Conservation (phyloP, 2,888 invertebrate species). For the Orthonevra nobilis region DNA sequence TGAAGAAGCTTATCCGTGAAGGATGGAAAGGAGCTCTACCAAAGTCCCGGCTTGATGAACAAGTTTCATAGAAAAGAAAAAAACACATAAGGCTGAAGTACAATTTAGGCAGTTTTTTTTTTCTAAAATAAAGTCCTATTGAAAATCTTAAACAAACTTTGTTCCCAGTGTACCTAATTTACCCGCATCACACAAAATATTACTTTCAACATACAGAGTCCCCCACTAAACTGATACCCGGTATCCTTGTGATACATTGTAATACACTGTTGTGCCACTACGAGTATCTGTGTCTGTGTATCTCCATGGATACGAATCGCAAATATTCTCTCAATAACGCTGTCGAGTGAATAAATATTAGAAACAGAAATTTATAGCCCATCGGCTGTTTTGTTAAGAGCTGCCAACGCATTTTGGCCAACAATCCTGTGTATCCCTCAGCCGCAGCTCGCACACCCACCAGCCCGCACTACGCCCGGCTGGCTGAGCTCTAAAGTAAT, state of each 20-base stretch:
- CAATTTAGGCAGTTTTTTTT: no score
- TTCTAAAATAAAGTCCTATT: no score
- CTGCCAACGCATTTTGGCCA: constrained; percentile 43
- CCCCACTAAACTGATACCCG: not conserved
- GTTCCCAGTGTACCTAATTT: constrained; percentile 47
- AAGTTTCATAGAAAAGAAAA: no score
- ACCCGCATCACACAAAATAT: constrained; percentile 16
- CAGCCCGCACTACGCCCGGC: no score
- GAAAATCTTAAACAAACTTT: constrained; percentile 1
- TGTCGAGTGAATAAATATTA: constrained; percentile 58
- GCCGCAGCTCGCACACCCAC: constrained; percentile 34
- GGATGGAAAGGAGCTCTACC: no score
- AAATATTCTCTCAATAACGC: constrained; percentile 58
- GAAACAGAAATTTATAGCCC: constrained; percentile 53
- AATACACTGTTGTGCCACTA: not conserved
- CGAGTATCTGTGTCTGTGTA: constrained; percentile 41
- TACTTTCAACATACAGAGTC: constrained; percentile 36
- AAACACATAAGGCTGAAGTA: no score
- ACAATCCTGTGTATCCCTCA: constrained; percentile 26
- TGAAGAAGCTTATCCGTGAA: no score
- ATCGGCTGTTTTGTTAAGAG: constrained; percentile 62
- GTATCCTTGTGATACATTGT: constrained; percentile 16
- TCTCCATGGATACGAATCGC: constrained; percentile 35
- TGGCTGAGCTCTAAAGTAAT: not conserved
- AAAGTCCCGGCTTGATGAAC: no score